Percentiles rank a stretch among this genome's conserved stretches.
These are phyloP conservation scores for Ophioderma brevispina DNA, from an alignment of 35 echinoderm and acorn worm genomes.

Conservation along the genomic window DNA sequence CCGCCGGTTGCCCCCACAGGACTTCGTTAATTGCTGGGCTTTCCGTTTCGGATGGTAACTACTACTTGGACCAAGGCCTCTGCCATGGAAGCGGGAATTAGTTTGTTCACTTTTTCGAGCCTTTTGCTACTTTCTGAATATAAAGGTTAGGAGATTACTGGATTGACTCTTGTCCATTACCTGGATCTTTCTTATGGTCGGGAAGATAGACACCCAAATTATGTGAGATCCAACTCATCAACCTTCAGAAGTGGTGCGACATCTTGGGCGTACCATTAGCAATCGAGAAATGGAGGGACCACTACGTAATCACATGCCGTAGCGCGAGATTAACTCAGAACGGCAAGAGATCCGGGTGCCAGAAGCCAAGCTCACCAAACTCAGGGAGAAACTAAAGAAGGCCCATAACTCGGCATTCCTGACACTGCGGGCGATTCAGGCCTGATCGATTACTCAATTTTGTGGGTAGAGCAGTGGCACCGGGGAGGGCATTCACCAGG, in stretches of 20 bases:
- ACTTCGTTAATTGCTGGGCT: background rate
- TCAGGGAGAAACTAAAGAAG: background rate
- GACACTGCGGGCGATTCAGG: background rate
- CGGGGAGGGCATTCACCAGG: constrained; percentile 17
- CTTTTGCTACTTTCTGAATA: background rate
- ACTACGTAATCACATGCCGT: background rate
- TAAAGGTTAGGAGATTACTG: background rate
- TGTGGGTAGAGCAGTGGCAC: constrained; percentile 28
- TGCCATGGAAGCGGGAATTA: background rate
- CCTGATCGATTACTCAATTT: background rate
- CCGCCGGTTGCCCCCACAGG: background rate
- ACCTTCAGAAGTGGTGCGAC: background rate
- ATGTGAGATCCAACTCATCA: background rate
- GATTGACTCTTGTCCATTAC: background rate
- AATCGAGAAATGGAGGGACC: background rate
- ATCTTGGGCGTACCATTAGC: background rate
- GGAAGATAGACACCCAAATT: background rate
- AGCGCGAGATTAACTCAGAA: background rate
- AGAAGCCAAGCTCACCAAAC: no score
- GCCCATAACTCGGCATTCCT: background rate
- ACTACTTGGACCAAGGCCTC: background rate
- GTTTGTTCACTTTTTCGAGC: background rate
- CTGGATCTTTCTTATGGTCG: constrained; percentile 27
- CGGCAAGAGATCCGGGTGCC: no score
- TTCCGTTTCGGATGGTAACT: background rate